These are phyloP conservation scores for Genyomyrus donnyi DNA, from an alignment of 2,113 vertebrate genomes.

Conservation along the genomic window DNA sequence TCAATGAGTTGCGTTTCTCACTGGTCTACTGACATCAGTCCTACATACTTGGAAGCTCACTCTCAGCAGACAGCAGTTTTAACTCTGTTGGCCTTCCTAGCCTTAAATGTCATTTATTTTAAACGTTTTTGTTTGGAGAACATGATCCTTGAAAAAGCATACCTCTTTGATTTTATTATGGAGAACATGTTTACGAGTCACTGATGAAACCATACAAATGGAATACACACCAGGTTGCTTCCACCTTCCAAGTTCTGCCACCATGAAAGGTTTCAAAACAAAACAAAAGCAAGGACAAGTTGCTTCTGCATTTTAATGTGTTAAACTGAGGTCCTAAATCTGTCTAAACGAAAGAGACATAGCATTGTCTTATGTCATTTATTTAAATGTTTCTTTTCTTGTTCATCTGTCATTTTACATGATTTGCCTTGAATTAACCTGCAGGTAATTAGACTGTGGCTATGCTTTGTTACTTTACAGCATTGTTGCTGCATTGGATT, in stretches of 20 bases:
- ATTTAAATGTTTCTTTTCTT: not conserved
- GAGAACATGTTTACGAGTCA: constrained; percentile 17
- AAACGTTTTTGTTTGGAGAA: not conserved
- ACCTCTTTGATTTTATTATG: constrained; percentile 16
- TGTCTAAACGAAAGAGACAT: not conserved
- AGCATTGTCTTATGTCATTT: not conserved
- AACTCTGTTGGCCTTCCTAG: constrained; percentile 11
- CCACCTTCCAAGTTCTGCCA: not conserved
- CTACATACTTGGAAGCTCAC: not conserved
- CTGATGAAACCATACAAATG: not conserved
- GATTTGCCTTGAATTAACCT: constrained; percentile 11
- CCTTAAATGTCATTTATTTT: constrained; percentile 16
- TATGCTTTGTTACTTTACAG: constrained; percentile 13
- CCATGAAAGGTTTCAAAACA: not conserved
- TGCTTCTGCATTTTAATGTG: not conserved
- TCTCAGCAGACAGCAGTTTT: not conserved
- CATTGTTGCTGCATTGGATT: not conserved
- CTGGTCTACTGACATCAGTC: not conserved
- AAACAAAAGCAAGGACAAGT: not conserved
- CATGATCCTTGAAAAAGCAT: not conserved
- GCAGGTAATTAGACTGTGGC: not conserved
- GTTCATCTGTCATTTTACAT: not conserved
- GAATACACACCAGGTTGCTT: not conserved
- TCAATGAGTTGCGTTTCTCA: not conserved
- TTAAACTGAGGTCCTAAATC: not conserved